A percentile compares a stretch with the other conserved stretches of the same genome.
phyloP scores from a whole-genome alignment of 30 jellyfish, hydroid and myxozoan species.

The Chrysaora quinquecirrha region DNA sequence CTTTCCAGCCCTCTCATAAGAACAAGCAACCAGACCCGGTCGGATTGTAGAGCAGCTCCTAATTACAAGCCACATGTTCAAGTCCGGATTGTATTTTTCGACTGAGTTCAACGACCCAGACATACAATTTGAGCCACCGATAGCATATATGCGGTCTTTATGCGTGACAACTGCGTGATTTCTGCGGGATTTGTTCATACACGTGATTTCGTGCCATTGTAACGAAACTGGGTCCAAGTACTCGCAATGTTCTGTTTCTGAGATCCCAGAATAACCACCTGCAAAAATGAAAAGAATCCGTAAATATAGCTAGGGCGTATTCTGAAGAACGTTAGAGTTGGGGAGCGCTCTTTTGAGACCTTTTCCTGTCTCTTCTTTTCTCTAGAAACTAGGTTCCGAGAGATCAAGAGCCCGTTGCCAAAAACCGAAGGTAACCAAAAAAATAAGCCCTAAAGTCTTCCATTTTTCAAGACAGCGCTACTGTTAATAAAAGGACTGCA shows the following conservation, averaged over 20 bases:
- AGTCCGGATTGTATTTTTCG: slow-evolving; percentile 84
- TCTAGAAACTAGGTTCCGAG: too few relatives aligned
- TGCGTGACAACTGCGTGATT: slow-evolving; percentile 79
- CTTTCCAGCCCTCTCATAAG: slow-evolving; percentile 31
- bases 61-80: slow-evolving; percentile 90
- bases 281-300: too few relatives aligned
- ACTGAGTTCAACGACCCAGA: slow-evolving; percentile 74
- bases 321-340: too few relatives aligned
- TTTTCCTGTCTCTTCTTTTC: too few relatives aligned
- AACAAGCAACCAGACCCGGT: slow-evolving; percentile 66
- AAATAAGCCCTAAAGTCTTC: too few relatives aligned
- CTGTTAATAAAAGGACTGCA: too few relatives aligned
- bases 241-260: slow-evolving; percentile 88
- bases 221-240: slow-evolving; percentile 68
- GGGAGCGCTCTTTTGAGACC: too few relatives aligned
- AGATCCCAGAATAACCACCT: slow-evolving; percentile 89
- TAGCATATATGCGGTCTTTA: slow-evolving; percentile 77
- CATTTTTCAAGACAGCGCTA: too few relatives aligned
- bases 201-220: slow-evolving; percentile 75
- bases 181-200: slow-evolving; percentile 92
- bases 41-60: slow-evolving; percentile 42
- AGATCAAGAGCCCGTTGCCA: too few relatives aligned
- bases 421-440: too few relatives aligned
- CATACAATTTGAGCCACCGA: slow-evolving; percentile 81
- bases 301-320: too few relatives aligned